Base-by-base conservation (phyloP, 1,140 invertebrate genomes). In the Drosophila ironensis region DNA sequence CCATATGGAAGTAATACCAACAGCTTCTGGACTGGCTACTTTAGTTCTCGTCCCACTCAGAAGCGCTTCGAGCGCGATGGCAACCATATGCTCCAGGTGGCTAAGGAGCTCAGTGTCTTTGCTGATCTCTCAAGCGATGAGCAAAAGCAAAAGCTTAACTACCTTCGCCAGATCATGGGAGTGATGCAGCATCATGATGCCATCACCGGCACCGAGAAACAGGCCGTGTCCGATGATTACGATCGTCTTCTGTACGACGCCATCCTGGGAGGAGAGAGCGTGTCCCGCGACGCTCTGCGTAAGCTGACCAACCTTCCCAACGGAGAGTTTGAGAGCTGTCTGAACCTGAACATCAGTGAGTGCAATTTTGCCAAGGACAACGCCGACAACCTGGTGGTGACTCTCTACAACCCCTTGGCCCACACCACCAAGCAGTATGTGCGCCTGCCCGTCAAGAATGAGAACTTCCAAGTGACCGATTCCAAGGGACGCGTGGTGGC, bases 21-120 rank as follows among this genome's bases (percentile, higher is more conserved):
- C 75, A 91, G 94, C 0, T 98, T 94, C 89, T 99, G 98, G 98
- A 98, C 96, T 0, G 98, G 98, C 0, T 99, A 98, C 88, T 99
- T 96, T 87, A 97, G 96, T 0, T 98, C 97, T 0, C 92, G 96
- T 51, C 95, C 97, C 6, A 94, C 96, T 0, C 91, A 96, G 0
- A 98, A 98, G 81, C 93, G 93, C 20, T 95, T 92, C 78, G 96
- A 96, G 74, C 91, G 97, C 28, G 89, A 93, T 53, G 94, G 94
- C 0, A 97, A 97, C 80, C 95, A 94, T 76, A 94, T 95, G 44
- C 88, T 98, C 9, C 96, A 96, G 89, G 93, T 94, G 48, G 91
- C 91, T 45, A 92, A 93, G 75, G 92, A 93, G 72, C 77, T 93
- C 0, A 91, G 91, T 25, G 72, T 90, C 9, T 75, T 91, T 14